Percentiles rank a stretch among this genome's conserved stretches.
These are phyloP conservation scores for Orthosia incerta DNA, from an alignment of 2,888 invertebrate genomes.

Conservation along the genomic window DNA sequence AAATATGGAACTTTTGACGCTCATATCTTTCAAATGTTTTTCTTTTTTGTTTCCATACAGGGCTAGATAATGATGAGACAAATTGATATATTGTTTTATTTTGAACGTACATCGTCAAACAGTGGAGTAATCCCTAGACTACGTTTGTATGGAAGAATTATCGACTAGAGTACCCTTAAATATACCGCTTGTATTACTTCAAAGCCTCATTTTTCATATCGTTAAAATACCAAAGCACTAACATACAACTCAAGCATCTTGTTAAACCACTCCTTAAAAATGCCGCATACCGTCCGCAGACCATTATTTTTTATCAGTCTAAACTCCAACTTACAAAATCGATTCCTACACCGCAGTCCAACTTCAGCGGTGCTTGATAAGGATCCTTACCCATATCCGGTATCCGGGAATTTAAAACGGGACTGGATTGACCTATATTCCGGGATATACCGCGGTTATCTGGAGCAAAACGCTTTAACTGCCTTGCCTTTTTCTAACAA, in stretches of 20 bases:
- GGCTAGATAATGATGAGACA: too few species aligned
- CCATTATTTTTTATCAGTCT: constrained; percentile 46
- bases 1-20: too few species aligned
- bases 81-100: too few species aligned
- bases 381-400: constrained; percentile 52
- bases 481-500: constrained; percentile 10
- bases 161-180: too few species aligned
- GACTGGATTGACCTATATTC: constrained; percentile 48
- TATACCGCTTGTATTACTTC: too few species aligned
- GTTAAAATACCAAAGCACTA: background rate
- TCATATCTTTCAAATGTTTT: too few species aligned
- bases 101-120: too few species aligned
- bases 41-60: too few species aligned
- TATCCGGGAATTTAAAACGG: constrained; percentile 61
- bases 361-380: constrained; percentile 49
- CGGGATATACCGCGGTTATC: constrained; percentile 24
- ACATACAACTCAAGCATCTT: background rate
- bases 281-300: constrained; percentile 4
- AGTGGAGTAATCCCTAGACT: too few species aligned
- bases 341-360: constrained; percentile 27
- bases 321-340: constrained; percentile 45
- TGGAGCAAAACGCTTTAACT: constrained; percentile 12
- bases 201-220: background rate
- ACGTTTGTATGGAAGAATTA: too few species aligned
- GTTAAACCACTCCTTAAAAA: background rate